Evolutionary conservation across 2,113 vertebrate species (phyloP).

Genomic region (Datnioides undecimradiatus): DNA sequence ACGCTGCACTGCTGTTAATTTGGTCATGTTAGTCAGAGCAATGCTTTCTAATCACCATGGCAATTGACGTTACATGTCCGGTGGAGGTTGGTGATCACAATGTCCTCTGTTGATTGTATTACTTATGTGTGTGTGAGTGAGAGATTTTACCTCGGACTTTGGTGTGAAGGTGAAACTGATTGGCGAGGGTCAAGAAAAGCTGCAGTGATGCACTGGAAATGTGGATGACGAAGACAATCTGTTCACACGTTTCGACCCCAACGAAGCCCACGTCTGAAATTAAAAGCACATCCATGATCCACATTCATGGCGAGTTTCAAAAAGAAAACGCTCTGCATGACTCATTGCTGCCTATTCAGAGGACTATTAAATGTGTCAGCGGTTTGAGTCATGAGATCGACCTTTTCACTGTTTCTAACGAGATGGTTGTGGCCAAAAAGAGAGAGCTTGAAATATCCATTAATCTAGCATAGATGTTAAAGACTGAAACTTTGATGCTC

Average conservation of each 20-base stretch:
- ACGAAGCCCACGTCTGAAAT: background rate
- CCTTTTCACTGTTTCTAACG: conserved; percentile 50
- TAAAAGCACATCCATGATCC: conserved; percentile 2
- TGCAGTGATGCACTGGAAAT: background rate
- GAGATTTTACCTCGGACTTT: background rate
- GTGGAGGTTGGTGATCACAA: conserved; percentile 45
- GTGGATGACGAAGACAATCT: background rate
- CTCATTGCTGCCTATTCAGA: conserved; percentile 33
- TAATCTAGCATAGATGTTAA: conserved; percentile 19
- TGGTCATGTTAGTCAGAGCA: conserved; percentile 22
- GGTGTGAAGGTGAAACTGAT: conserved; percentile 29
- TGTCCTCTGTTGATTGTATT: conserved; percentile 9
- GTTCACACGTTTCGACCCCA: background rate
- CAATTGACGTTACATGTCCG: conserved; percentile 48
- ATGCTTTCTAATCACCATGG: conserved; percentile 34
- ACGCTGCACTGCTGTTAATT: conserved; percentile 9
- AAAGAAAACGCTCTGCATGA: conserved; percentile 21
- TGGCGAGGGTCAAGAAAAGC: background rate
- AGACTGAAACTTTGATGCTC: conserved; percentile 8
- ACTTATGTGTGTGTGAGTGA: conserved; percentile 20
- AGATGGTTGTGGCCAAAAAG: conserved; percentile 34
- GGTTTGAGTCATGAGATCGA: conserved; percentile 58
- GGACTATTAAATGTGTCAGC: conserved; percentile 40
- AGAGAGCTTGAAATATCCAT: conserved; percentile 32
- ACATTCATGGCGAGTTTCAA: background rate